Base-by-base conservation (phyloP, 2,797 vertebrate genomes). In the Benthosema pterotum region DNA sequence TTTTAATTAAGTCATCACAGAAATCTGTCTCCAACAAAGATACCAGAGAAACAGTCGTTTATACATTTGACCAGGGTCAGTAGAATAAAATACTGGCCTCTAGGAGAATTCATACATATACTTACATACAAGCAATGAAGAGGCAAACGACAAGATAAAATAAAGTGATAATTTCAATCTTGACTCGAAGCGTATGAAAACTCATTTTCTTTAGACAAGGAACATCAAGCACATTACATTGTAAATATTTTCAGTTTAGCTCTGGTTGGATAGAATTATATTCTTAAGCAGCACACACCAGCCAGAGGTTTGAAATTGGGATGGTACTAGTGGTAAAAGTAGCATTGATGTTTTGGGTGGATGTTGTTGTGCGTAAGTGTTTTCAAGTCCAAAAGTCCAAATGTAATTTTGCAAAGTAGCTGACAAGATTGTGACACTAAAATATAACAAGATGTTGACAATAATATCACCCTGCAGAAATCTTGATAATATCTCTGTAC, bases 1-100 rank as follows among this genome's bases (percentile, higher is more conserved):
- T 42, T 85, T 92, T 93, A 78, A 92, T 88, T 92, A 70, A 66
- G 75, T 79, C 49, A 73, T 22, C 14, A 56, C 25, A 50, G 52
- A 78, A 11, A 75, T 67, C 46, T 55, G 70, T 67, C 79, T 80
- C 81, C 88, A 78, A 79, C 64, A 71, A 69, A 74, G 70, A 54
- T 65, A 71, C 56, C 65, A 80, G 78, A 54, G 47, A 85, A 84
- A 79, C 65, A 71, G 63, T 69, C 54, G 57, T 85, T 83, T 83
- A 67, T 76, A 88, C 69, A 80, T 70, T 78, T 61, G 68, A 83
- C 64, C 54, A 28, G 52, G 50, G 63, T 65, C 17, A 55, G 60
- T 63, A 61, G 67, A 65, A 45, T 63, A 63, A 50, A 84, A 73
- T 46, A 67, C 61, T 3, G 69, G 72, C 67, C 19, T 71, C 68